These are phyloP conservation scores for Phalacrocorax brasilianus DNA, from an alignment of 2,113 vertebrate species.

Conservation along the genomic window DNA sequence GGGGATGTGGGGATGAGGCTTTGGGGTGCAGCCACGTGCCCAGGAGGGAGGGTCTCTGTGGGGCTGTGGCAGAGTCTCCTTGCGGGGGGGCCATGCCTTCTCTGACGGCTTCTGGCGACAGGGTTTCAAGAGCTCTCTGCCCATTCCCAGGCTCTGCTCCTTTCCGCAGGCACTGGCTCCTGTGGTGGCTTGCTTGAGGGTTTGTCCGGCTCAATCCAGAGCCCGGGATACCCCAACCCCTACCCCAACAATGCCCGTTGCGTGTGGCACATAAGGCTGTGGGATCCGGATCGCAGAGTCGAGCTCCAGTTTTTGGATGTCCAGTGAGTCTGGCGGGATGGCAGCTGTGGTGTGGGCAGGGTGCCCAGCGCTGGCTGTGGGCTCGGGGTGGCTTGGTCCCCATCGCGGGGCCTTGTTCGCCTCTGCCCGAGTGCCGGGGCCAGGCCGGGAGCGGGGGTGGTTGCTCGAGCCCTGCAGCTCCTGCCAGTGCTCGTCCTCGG, in stretches of 20 bases:
- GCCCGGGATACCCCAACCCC: not conserved
- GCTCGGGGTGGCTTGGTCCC: accelerated
- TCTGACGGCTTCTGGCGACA: accelerated
- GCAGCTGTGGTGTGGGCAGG: not conserved
- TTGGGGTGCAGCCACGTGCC: not conserved
- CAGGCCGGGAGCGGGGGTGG: accelerated
- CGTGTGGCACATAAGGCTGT: not conserved
- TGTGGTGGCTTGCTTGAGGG: not conserved
- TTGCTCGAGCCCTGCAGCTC: not conserved
- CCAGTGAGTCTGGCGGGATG: not conserved
- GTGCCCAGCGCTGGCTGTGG: too few species aligned
- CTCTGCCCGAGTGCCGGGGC: accelerated
- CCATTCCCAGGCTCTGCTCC: accelerated
- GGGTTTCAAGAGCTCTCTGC: not conserved
- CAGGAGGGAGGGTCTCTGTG: accelerated
- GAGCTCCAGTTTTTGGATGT: not conserved
- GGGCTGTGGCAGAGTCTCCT: not conserved
- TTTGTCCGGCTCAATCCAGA: not conserved
- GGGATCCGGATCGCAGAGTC: not conserved
- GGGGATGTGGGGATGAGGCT: not conserved
- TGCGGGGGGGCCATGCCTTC: not conserved
- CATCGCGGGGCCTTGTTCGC: accelerated
- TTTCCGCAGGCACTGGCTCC: accelerated
- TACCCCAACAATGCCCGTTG: not conserved
- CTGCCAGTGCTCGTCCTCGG: not conserved